Conservation (phyloP, 2,888 invertebrate genomes). For the Cheilosia soror region DNA sequence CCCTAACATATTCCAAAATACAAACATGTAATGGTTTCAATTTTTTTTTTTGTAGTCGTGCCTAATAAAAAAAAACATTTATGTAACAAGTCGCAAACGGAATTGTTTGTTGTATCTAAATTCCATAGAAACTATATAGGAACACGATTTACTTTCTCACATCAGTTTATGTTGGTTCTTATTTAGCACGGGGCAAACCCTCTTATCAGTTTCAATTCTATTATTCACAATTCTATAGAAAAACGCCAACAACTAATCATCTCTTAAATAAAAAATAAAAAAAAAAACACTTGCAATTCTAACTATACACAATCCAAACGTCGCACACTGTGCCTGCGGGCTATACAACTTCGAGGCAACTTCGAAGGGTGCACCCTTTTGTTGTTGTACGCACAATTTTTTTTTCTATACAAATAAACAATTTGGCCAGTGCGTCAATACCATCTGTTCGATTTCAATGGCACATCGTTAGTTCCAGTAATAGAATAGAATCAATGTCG, state of each 20-base stretch:
- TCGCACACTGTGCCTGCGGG: constrained; percentile 50
- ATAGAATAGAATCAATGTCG: constrained; percentile 37
- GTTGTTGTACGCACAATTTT: constrained; percentile 37
- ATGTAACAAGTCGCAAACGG: too few species aligned
- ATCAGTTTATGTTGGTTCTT: background rate
- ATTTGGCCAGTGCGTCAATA: constrained; percentile 63
- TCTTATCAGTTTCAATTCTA: background rate
- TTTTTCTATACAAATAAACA: constrained; percentile 62
- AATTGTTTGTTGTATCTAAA: too few species aligned
- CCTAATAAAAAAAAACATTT: too few species aligned
- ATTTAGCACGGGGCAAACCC: background rate
- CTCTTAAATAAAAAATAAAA: background rate
- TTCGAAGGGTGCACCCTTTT: constrained; percentile 60
- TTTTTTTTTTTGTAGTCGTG: too few species aligned
- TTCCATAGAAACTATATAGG: background rate
- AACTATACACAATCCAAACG: constrained; percentile 32
- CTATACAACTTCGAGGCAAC: constrained; percentile 1
- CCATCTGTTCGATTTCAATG: constrained; percentile 74
- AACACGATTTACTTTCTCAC: background rate
- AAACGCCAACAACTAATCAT: background rate
- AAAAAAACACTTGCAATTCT: background rate
- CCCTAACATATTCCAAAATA: too few species aligned
- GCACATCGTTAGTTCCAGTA: constrained; percentile 68
- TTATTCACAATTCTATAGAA: background rate
- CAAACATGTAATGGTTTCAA: too few species aligned